phyloP scores from a whole-genome alignment of 2,888 invertebrate species.

The Druceiella hillmani region DNA sequence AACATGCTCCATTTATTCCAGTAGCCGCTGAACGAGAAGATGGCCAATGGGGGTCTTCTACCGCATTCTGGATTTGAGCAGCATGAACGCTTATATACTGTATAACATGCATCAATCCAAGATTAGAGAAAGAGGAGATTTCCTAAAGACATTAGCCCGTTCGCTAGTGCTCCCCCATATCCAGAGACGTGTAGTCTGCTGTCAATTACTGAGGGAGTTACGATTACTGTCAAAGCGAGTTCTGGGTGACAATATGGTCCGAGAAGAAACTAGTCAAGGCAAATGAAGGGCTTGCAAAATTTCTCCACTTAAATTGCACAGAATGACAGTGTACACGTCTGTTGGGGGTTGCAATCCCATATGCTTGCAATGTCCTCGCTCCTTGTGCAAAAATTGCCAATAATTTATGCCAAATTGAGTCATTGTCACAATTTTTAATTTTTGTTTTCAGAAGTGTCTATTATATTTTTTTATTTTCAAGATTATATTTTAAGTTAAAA shows the following conservation, averaged over 20 bases:
- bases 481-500: no score
- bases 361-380: conserved; percentile 16
- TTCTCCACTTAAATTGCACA: conserved; percentile 17
- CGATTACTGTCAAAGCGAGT: conserved; percentile 21
- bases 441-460: conserved; percentile 10
- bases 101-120: no score
- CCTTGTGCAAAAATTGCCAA: conserved; percentile 18
- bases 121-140: no score
- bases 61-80: no score
- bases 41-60: no score
- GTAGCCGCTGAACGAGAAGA: no score
- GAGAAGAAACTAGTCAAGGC: conserved; percentile 20
- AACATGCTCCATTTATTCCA: no score
- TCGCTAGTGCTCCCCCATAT: conserved; percentile 13
- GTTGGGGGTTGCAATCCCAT: conserved; percentile 17
- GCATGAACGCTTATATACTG: no score
- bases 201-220: conserved; percentile 10
- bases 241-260: conserved; percentile 18
- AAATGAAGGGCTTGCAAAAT: conserved; percentile 19
- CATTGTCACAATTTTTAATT: conserved; percentile 11
- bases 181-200: conserved; percentile 13
- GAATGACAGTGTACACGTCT: conserved; percentile 19
- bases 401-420: conserved; percentile 18
- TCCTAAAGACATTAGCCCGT: no score
- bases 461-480: conserved; percentile 10